phyloP scores from a whole-genome alignment of 2,888 invertebrate species.

The Augochlorella aurata region DNA sequence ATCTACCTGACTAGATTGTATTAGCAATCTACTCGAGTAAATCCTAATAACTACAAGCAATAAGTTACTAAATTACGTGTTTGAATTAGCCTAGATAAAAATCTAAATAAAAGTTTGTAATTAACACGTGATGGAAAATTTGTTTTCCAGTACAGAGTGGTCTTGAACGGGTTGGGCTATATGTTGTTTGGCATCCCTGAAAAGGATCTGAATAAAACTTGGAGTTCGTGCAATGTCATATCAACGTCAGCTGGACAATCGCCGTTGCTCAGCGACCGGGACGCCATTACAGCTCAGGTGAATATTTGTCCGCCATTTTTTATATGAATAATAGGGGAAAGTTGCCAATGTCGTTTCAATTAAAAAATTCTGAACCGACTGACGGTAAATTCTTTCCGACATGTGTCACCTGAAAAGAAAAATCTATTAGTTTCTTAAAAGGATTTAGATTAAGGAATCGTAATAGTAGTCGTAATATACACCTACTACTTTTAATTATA shows the following conservation, averaged over 20 bases:
- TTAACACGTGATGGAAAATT: background rate
- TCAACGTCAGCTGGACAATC: slow-evolving; percentile 81
- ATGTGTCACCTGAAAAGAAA: background rate
- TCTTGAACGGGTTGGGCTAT: slow-evolving; percentile 92
- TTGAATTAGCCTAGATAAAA: background rate
- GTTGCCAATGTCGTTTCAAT: background rate
- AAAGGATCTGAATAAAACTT: slow-evolving; percentile 88
- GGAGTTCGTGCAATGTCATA: slow-evolving; percentile 85
- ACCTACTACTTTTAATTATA: too few species aligned
- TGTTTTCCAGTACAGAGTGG: slow-evolving; percentile 90
- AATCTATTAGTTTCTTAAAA: background rate
- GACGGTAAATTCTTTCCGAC: background rate
- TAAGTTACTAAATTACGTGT: too few species aligned
- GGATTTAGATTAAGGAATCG: too few species aligned
- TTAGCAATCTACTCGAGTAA: too few species aligned
- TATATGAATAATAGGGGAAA: background rate
- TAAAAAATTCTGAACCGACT: background rate
- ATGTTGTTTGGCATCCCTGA: slow-evolving; percentile 90
- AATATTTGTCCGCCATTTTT: background rate
- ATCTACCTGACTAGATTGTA: too few species aligned
- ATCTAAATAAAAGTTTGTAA: background rate
- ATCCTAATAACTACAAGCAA: too few species aligned
- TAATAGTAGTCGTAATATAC: too few species aligned
- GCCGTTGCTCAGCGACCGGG: slow-evolving; percentile 81
- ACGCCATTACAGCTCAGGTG: slow-evolving; percentile 13